A percentile compares a stretch with the other conserved stretches of the same genome.
These are phyloP conservation scores for Hermetia illucens DNA, from an alignment of 1,140 invertebrate genomes.

Conservation along the genomic window DNA sequence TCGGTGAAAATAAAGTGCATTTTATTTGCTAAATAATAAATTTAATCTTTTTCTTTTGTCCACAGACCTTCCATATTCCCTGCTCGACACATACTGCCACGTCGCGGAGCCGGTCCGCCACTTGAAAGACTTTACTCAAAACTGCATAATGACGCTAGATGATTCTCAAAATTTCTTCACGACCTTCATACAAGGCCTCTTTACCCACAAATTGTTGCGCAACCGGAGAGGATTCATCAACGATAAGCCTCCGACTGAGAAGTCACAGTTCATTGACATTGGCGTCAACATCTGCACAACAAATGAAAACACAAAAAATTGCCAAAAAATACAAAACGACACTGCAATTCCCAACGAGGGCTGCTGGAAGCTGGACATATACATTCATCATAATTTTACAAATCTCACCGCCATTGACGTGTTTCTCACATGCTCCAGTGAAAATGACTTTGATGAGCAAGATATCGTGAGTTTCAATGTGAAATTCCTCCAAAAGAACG, in stretches of 20 bases:
- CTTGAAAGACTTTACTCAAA: conserved; percentile 11
- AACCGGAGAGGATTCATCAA: background rate
- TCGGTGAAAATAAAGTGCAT: too few relatives aligned
- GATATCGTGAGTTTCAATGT: background rate
- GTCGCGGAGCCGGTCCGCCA: conserved; percentile 14
- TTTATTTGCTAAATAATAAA: too few relatives aligned
- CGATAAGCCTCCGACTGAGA: background rate
- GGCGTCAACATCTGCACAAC: too few relatives aligned
- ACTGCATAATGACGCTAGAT: conserved; percentile 8
- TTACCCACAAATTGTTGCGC: background rate
- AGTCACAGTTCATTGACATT: too few relatives aligned
- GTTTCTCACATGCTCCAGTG: background rate
- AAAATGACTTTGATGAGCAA: background rate
- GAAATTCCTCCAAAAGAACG: background rate
- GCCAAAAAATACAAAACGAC: background rate
- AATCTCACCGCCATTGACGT: background rate
- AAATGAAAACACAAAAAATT: background rate
- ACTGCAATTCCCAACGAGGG: background rate
- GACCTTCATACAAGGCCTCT: background rate
- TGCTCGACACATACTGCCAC: conserved; percentile 14
- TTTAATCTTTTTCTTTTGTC: too few relatives aligned
- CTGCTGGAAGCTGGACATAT: background rate
- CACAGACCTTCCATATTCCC: conserved; percentile 13
- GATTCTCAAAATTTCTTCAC: background rate
- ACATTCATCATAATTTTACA: conserved; percentile 3